These are phyloP conservation scores for Erethizon dorsatum DNA, from an alignment of 2,797 vertebrate genomes.

Conservation along the genomic window DNA sequence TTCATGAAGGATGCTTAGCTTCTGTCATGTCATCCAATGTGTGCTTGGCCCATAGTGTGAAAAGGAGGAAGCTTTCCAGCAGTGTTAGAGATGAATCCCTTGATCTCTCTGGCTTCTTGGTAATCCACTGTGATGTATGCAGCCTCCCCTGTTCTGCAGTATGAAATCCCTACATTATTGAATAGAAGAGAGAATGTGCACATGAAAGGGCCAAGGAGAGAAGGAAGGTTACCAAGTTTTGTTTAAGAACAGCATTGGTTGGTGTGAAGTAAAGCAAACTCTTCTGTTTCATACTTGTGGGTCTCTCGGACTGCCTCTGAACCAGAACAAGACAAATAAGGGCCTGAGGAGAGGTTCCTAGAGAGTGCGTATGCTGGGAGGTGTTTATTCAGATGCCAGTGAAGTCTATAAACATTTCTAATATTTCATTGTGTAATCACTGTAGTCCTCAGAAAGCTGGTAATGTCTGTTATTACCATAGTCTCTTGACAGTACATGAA, in stretches of 20 bases:
- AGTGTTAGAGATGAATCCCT: conserved; percentile 82
- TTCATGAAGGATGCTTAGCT: conserved; percentile 70
- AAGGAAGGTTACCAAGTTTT: conserved; percentile 69
- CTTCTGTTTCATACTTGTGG: not conserved
- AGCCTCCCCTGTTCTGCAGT: conserved; percentile 70
- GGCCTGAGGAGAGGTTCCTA: not conserved
- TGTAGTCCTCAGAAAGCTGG: not conserved
- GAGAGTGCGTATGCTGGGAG: not conserved
- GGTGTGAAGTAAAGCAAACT: conserved; percentile 49
- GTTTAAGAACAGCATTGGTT: conserved; percentile 59
- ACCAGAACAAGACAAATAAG: conserved; percentile 16
- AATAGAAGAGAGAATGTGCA: conserved; percentile 54
- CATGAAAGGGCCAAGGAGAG: conserved; percentile 43
- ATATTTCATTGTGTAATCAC: not conserved
- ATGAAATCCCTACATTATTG: conserved; percentile 77
- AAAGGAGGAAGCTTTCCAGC: conserved; percentile 82
- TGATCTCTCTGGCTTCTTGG: conserved; percentile 81
- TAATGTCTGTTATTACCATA: conserved; percentile 19
- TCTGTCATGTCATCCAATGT: conserved; percentile 72
- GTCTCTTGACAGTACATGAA: not conserved
- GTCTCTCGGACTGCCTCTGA: conserved; percentile 34
- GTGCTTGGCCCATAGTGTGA: conserved; percentile 77
- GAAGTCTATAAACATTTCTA: not conserved
- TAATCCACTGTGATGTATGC: conserved; percentile 80
- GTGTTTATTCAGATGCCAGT: conserved; percentile 50